These are phyloP conservation scores for Trematocara zebra DNA, from an alignment of 2,113 vertebrate species.

Conservation along the genomic window DNA sequence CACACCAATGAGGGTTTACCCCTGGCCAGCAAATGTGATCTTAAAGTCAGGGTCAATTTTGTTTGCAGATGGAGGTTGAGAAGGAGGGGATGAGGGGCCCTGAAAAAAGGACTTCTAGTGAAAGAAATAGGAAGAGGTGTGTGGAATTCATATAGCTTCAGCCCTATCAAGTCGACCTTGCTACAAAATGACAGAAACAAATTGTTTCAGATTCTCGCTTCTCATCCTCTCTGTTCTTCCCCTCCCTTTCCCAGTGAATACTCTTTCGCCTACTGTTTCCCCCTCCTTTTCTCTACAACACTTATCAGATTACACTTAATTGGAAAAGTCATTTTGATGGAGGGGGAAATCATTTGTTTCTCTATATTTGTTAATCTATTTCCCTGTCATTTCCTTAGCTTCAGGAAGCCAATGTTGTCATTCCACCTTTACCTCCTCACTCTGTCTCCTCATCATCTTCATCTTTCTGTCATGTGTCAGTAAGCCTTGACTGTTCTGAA, in stretches of 20 bases:
- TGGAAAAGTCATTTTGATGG: background rate
- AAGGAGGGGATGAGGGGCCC: background rate
- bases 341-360: background rate
- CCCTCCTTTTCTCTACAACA: background rate
- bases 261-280: background rate
- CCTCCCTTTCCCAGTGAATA: background rate
- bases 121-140: background rate
- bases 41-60: slow-evolving; percentile 38
- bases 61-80: background rate
- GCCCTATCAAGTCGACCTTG: slow-evolving; percentile 38
- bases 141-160: background rate
- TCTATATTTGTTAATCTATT: background rate
- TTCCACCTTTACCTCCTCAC: background rate
- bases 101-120: background rate
- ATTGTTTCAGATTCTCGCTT: background rate
- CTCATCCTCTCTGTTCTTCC: background rate
- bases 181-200: slow-evolving; percentile 40
- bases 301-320: background rate
- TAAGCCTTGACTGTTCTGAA: background rate
- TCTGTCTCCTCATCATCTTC: background rate
- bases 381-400: background rate
- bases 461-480: background rate
- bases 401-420: background rate
- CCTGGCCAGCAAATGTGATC: slow-evolving; percentile 37
- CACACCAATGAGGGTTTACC: background rate